Base-by-base conservation (phyloP, 2,888 invertebrate species). In the Schizaphis graminum region DNA sequence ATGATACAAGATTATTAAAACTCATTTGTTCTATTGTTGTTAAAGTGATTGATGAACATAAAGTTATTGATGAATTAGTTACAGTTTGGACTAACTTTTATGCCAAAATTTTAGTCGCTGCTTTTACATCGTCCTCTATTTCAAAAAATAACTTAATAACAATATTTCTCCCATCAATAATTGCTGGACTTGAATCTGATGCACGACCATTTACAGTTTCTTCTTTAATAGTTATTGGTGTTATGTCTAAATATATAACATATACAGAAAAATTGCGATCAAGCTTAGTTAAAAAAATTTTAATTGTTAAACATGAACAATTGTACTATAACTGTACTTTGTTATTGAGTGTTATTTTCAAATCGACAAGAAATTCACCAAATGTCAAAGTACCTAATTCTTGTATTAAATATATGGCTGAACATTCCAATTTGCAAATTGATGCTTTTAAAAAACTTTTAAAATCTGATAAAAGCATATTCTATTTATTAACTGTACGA, bases 1-100 rank as follows among this genome's bases (percentile, higher is more conserved):
- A 96, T 47, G 97, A 97, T 95, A 96, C 96, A 41, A 96, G 96
- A 13, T 97, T 98, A 94, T 95, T 98, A 26, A 96, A 97, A 95
- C 97, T 97, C 94, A 95, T 98, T 35, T 97, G 97, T 91, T 96
- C 96, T 84, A 96, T 97, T 95, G 96, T 97, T 0, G 95, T 96
- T 0, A 95, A 96, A 67, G 96, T 97, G 3, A 96, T 98, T 0
- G 96, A 97, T 95, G 96, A 96, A 94, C 95, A 95, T 95, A 89
- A 86, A 35, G 49, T 7, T 41, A 67, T 53, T 91, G 57, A 94
- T 0, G 86, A 87, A n/a, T 28, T 91, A 26, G 41, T 94, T 11
- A 53, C n/a, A 61, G 91, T 91, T 61, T 94, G 94, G 94, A 94
- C 94, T 91, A 94, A 94, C 53, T 94, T 94, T 91, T 94, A 94